phyloP scores from a whole-genome alignment of 2,888 invertebrate species.

The Pterostichus niger region DNA sequence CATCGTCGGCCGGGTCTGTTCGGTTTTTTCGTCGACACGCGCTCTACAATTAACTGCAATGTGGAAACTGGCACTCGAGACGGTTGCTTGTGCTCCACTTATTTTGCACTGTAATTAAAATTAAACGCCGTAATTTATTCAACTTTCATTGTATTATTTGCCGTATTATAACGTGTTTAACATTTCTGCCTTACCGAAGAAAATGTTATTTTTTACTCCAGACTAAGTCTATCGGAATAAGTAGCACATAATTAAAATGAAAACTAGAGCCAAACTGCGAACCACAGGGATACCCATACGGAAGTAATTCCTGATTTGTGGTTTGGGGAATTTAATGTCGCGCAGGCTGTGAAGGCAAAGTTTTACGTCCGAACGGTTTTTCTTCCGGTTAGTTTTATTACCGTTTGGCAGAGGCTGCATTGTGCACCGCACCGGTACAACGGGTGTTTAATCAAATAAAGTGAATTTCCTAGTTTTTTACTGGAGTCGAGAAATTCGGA shows the following conservation, averaged over 20 bases:
- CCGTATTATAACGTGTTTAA: slow-evolving; percentile 60
- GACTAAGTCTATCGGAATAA: slow-evolving; percentile 27
- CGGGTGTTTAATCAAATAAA: slow-evolving; percentile 68
- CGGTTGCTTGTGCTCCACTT: slow-evolving; percentile 64
- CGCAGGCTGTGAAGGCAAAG: background rate
- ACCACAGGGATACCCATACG: background rate
- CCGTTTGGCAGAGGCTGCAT: slow-evolving; percentile 34
- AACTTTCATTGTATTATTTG: slow-evolving; percentile 64
- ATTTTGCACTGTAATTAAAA: slow-evolving; percentile 66
- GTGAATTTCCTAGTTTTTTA: slow-evolving; percentile 68
- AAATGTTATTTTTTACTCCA: slow-evolving; percentile 45
- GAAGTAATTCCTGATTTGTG: slow-evolving; percentile 53
- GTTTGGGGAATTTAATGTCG: slow-evolving; percentile 43
- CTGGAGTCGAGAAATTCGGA: slow-evolving; percentile 55
- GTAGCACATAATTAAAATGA: slow-evolving; percentile 38
- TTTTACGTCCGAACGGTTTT: slow-evolving; percentile 32
- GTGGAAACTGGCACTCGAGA: slow-evolving; percentile 64
- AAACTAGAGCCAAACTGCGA: slow-evolving; percentile 29
- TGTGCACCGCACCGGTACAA: slow-evolving; percentile 50
- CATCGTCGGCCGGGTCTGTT: slow-evolving; percentile 22
- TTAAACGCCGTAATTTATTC: slow-evolving; percentile 66
- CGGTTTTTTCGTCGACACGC: slow-evolving; percentile 54
- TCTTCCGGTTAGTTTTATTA: slow-evolving; percentile 17
- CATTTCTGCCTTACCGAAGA: slow-evolving; percentile 52
- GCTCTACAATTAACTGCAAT: slow-evolving; percentile 66